Conservation (phyloP, 2,113 vertebrate species). For the Eupsittula cactorum region DNA sequence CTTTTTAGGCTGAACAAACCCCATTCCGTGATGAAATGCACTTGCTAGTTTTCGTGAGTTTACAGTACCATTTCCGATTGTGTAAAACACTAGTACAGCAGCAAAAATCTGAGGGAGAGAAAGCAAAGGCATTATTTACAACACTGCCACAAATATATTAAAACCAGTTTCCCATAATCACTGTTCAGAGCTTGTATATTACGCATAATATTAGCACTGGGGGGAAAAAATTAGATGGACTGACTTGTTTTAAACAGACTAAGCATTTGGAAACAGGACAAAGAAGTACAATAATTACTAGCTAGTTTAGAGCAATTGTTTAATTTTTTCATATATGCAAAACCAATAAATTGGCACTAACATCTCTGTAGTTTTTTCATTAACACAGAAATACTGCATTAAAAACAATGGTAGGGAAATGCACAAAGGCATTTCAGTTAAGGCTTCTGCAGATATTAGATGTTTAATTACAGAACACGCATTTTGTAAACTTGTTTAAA, state of each 20-base stretch:
- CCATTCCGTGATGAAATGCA: not conserved
- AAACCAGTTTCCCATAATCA: not conserved
- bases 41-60: not conserved
- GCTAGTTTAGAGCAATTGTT: not conserved
- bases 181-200: not conserved
- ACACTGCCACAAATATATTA: not conserved
- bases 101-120: not conserved
- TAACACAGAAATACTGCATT: not conserved
- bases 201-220: not conserved
- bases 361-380: not conserved
- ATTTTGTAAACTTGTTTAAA: not conserved
- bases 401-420: constrained; percentile 6
- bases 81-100: not conserved
- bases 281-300: not conserved
- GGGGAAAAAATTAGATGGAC: not conserved
- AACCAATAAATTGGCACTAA: constrained; percentile 37
- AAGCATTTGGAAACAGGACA: not conserved
- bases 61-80: not conserved
- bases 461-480: not conserved
- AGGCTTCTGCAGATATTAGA: constrained; percentile 35
- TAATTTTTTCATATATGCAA: not conserved
- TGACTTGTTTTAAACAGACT: not conserved
- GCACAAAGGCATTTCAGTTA: constrained; percentile 34
- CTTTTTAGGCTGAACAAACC: not conserved
- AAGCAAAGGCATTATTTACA: not conserved